phyloP scores from a whole-genome alignment of 2,113 vertebrate species.

The Dicerorhinus sumatrensis region DNA sequence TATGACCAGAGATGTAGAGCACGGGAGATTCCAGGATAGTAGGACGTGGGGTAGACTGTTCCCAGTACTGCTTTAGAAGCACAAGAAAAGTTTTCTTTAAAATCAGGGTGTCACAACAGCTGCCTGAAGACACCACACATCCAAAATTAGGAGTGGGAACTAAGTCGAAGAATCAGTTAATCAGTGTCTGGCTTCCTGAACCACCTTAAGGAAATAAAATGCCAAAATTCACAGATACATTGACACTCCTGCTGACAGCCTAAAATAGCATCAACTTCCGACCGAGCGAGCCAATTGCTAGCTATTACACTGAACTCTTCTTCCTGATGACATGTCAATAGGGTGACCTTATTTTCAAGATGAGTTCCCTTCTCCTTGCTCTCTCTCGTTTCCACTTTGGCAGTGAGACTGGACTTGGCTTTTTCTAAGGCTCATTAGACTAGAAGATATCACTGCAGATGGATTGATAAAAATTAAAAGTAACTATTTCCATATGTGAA shows the following conservation, averaged over 20 bases:
- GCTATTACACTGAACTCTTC: constrained; percentile 59
- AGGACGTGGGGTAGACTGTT: constrained; percentile 37
- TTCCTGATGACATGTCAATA: constrained; percentile 68
- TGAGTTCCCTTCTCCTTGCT: constrained; percentile 28
- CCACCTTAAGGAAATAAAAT: constrained; percentile 82
- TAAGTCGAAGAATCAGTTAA: constrained; percentile 79
- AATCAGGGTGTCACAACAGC: constrained; percentile 79
- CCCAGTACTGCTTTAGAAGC: constrained; percentile 65
- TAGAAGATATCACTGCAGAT: not conserved
- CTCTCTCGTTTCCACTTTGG: constrained; percentile 12
- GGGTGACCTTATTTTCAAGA: constrained; percentile 73
- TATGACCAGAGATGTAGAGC: constrained; percentile 50
- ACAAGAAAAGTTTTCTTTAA: constrained; percentile 74
- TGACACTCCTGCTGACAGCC: constrained; percentile 75
- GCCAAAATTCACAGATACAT: constrained; percentile 80
- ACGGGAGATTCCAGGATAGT: constrained; percentile 48
- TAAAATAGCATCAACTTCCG: constrained; percentile 83
- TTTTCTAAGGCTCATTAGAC: constrained; percentile 4
- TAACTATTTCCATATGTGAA: not conserved
- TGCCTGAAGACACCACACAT: constrained; percentile 79
- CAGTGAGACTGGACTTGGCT: not conserved
- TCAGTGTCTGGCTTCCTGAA: constrained; percentile 82
- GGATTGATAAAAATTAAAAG: not conserved
- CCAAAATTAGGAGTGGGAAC: constrained; percentile 82
- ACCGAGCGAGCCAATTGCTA: constrained; percentile 76